phyloP scores from a whole-genome alignment of 1,140 invertebrate species.

The Aphidius gifuensis region DNA sequence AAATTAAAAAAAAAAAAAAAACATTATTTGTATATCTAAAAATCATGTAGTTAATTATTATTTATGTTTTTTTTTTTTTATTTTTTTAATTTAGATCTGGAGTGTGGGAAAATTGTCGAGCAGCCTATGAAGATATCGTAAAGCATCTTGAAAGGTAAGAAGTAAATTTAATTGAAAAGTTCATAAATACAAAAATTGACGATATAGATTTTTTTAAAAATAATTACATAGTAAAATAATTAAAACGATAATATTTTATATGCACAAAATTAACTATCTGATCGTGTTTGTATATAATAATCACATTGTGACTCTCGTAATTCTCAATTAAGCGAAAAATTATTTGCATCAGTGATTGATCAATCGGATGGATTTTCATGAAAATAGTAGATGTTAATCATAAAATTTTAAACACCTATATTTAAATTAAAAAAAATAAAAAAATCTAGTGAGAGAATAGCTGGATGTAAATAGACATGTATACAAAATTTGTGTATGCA shows the following conservation, averaged over 20 bases:
- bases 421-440: conserved; percentile 29
- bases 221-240: no score
- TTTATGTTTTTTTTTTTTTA: neutral
- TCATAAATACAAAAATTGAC: neutral
- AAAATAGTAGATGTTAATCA: no score
- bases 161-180: conserved; percentile 1
- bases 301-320: conserved; percentile 18
- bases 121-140: conserved; percentile 88
- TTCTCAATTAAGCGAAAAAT: conserved; percentile 35
- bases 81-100: conserved; percentile 69
- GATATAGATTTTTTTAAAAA: no score
- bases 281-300: conserved; percentile 5
- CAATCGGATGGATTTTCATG: conserved; percentile 4
- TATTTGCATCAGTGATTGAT: conserved; percentile 25
- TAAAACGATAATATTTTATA: no score
- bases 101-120: conserved; percentile 89
- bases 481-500: neutral
- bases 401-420: no score
- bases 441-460: neutral
- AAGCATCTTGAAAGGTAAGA: conserved; percentile 88
- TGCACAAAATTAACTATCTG: neutral
- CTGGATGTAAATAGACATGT: no score
- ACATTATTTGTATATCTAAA: no score
- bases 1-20: no score
- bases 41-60: neutral